Base-by-base conservation (phyloP, 2,888 invertebrate species). In the Eucera pruinosa region DNA sequence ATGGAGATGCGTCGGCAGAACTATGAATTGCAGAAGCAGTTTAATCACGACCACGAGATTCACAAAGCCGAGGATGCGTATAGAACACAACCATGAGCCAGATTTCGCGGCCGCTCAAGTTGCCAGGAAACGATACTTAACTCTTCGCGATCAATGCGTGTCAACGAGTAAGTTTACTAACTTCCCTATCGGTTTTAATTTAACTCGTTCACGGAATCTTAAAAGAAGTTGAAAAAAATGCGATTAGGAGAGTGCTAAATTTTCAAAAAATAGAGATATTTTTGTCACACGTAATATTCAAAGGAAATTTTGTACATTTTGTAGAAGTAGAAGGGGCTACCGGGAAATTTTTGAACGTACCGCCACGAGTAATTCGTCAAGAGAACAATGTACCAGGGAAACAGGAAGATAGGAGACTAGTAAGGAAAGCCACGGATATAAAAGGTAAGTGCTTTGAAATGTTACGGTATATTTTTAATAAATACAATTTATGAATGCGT, bases 1-100 rank as follows among this genome's bases (percentile, higher is more conserved):
- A 1, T 93, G 93, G 93, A 84, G 93, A 47, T 93, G 93, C 84
- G 93, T 93, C 0, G 90, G 92, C 47, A 87, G 93, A 48, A 91
- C 92, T 30, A 84, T 91, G 39, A 90, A 92, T 57, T 93, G 93
- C 80, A 93, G 92, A 77, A 93, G 93, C 69, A 90, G 90, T 57
- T 85, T 91, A n/a, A 92, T 93, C 41, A 93, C 93, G 13, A 92
- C 92, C 2, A 89, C 91, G n/a, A 90, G 89, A 60, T 90, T 87
- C 66, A 91, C 90, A 7, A 86, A 88, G 4, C 92, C 93, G 1
- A 88, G 87, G 70, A 86, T 93, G 13, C 91, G 92, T 69, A 92
- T 92, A 90, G 91, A 91, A 5, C 93, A 93, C 84, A 93, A 93
- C 84, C 93, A 93, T 73, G 81, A 90, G 18, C 93, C 93, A 0